Base-by-base conservation (phyloP, 2,888 invertebrate genomes). In the Chorisops tibialis region DNA sequence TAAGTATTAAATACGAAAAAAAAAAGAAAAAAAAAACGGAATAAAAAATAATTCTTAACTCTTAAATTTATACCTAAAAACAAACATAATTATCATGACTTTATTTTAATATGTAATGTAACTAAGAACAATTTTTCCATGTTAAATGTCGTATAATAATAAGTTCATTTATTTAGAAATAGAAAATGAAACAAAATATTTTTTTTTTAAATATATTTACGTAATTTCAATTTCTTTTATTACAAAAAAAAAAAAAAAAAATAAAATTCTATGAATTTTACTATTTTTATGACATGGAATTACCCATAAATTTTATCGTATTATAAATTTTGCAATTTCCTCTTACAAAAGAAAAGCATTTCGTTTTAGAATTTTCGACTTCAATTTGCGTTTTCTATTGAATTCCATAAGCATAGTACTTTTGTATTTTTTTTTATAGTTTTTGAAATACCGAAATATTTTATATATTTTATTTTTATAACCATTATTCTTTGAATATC, bases 341-440 rank as follows among this genome's bases (percentile, higher is more conserved):
- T 41, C n/a, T 12, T 12, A n/a, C 6, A 41, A 14, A 11, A 41
- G 1, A 41, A 11, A n/a, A 14, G 19, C 19, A 16, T 45, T 45
- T 7, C 9, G 18, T n/a, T n/a, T n/a, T n/a, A n/a, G n/a, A n/a
- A n/a, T n/a, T n/a, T n/a, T n/a, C n/a, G n/a, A n/a, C n/a, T n/a
- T 12, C 19, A 19, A 14, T 45, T 30, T n/a, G 14, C 18, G 30
- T 50, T 14, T 30, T 50, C 16, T 50, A 50, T 50, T 50, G 49
- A 50, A 50, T 50, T 50, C 49, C 49, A 7, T 14, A 50, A 50
- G 49, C 49, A 50, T 50, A 50, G 12, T 30, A 30, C 16, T 50
- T 12, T 35, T 16, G 12, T 30, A 30, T 35, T 50, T 12, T 35
- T 16, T 50, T 6, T 50, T 21, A 21, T 30, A 7, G 30, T 30